Evolutionary conservation across 2,113 vertebrate genomes (phyloP).

Genomic region (Nibea coibor): DNA sequence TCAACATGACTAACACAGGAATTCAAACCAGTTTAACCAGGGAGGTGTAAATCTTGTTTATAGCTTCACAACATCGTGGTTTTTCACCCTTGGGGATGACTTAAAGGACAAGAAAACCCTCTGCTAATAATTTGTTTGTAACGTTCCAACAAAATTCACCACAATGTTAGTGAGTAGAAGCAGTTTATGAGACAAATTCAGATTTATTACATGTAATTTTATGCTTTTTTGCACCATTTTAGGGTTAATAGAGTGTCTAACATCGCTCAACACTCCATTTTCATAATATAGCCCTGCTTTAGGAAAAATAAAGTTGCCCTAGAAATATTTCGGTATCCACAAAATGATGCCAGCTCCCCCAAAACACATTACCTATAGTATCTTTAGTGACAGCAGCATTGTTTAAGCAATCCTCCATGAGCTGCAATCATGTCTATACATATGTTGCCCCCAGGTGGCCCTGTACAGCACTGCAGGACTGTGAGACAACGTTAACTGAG

Average conservation of each 20-base stretch:
- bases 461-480: conserved; percentile 4
- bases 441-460: conserved; percentile 50
- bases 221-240: not conserved
- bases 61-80: not conserved
- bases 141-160: not conserved
- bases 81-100: not conserved
- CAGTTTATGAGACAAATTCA: not conserved
- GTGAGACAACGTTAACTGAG: not conserved
- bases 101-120: not conserved
- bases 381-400: not conserved
- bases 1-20: not conserved
- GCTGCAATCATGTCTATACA: no score
- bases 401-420: not conserved
- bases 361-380: not conserved
- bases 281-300: not conserved
- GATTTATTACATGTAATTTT: not conserved
- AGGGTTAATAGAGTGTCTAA: not conserved
- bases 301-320: not conserved
- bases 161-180: not conserved
- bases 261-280: not conserved
- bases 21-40: not conserved
- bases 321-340: not conserved
- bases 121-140: not conserved
- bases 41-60: not conserved
- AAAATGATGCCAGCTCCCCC: not conserved